These are phyloP conservation scores for Epinotia nisella DNA, from an alignment of 2,888 invertebrate genomes.

Conservation along the genomic window DNA sequence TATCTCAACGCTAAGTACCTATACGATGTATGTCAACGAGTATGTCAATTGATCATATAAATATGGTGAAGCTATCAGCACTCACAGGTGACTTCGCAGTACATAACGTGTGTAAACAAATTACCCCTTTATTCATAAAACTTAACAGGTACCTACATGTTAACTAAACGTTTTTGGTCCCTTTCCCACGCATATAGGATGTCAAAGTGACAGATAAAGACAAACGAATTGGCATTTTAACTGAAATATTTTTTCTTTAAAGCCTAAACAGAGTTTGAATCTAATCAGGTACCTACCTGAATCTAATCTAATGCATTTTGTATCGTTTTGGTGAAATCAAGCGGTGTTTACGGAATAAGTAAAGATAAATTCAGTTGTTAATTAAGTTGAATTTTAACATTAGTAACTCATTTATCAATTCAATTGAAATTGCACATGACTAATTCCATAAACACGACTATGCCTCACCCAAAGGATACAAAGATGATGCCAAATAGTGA, in stretches of 20 bases:
- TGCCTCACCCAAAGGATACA: background rate
- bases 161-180: background rate
- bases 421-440: background rate
- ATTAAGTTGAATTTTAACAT: background rate
- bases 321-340: background rate
- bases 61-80: background rate
- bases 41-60: constrained; percentile 13
- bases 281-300: too few relatives aligned
- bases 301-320: too few relatives aligned
- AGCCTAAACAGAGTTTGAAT: background rate
- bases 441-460: background rate
- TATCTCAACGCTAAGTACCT: constrained; percentile 12
- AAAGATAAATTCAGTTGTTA: background rate
- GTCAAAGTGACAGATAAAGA: background rate
- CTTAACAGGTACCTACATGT: background rate
- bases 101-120: background rate
- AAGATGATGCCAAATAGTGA: background rate
- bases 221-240: too few relatives aligned
- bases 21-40: background rate
- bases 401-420: background rate
- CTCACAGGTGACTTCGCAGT: background rate
- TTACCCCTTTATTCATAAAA: too few relatives aligned
- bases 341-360: background rate
- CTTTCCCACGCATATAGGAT: background rate
- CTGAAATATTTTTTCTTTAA: too few relatives aligned